phyloP scores from a whole-genome alignment of 2,113 vertebrate genomes.

The human (Homo sapiens) region DNA sequence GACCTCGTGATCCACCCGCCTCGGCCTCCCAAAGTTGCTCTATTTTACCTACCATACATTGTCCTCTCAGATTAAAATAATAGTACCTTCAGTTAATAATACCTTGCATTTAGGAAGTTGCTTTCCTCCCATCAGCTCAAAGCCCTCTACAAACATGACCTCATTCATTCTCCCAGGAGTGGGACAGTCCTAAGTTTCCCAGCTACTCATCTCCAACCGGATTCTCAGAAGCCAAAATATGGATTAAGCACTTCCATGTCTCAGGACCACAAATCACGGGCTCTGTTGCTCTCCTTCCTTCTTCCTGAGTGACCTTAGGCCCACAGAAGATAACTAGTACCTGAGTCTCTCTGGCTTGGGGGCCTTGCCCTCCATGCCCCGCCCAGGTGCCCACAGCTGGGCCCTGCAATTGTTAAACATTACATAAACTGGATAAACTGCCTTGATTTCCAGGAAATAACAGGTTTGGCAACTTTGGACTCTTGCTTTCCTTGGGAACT shows the following conservation, averaged over 20 bases:
- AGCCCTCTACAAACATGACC: conserved; percentile 67
- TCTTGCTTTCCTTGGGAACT: neutral
- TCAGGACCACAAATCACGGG: neutral
- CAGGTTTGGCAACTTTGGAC: neutral
- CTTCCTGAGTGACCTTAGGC: neutral
- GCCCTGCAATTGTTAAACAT: neutral
- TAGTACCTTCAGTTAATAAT: conserved; percentile 71
- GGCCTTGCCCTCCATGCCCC: neutral
- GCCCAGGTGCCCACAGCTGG: neutral
- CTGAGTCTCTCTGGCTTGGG: neutral
- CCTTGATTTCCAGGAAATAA: neutral
- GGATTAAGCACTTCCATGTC: neutral
- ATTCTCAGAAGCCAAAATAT: conserved; percentile 3
- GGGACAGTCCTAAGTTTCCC: neutral
- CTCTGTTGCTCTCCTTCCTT: neutral
- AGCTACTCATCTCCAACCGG: neutral
- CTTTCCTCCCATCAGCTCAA: conserved; percentile 70
- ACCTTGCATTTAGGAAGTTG: conserved; percentile 49
- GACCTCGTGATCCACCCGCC: no score
- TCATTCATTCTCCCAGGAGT: conserved; percentile 44
- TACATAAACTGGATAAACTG: neutral
- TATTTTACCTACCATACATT: conserved; percentile 39
- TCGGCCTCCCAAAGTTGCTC: neutral
- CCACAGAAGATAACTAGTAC: neutral
- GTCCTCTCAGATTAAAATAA: conserved; percentile 72